A percentile compares a stretch with the other conserved stretches of the same genome.
Conservation (phyloP, 2,888 invertebrate species). For the Tipula confusa region DNA sequence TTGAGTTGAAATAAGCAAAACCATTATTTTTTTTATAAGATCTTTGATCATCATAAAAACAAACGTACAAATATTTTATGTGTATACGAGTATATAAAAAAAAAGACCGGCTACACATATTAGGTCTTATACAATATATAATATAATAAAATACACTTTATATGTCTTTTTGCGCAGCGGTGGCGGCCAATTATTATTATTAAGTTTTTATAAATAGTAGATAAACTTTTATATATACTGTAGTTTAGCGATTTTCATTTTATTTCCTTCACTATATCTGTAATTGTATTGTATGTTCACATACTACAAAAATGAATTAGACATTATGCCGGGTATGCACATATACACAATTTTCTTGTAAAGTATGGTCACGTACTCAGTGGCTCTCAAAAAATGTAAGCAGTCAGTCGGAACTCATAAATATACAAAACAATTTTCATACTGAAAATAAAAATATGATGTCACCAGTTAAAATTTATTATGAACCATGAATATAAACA, state of each 20-base stretch:
- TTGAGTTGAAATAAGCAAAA: neutral
- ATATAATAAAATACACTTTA: neutral
- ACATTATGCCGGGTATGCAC: neutral
- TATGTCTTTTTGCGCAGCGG: neutral
- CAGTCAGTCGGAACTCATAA: neutral
- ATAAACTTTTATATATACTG: too few species aligned
- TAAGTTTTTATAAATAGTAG: neutral
- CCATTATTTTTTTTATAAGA: neutral
- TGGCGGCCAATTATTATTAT: neutral
- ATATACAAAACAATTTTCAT: neutral
- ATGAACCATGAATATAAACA: neutral
- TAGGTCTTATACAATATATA: neutral
- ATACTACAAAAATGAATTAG: neutral
- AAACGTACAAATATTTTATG: neutral
- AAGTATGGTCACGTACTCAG: neutral
- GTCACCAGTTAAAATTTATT: neutral
- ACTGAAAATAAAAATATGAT: neutral
- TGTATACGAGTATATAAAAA: neutral
- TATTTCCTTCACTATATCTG: neutral
- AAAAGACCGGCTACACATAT: neutral
- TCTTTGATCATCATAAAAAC: neutral
- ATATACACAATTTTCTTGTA: neutral
- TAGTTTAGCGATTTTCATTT: too few species aligned
- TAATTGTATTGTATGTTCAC: neutral
- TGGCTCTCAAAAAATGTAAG: neutral